Conservation (phyloP, 2,797 vertebrate genomes). For the Pseudochirops corinnae region DNA sequence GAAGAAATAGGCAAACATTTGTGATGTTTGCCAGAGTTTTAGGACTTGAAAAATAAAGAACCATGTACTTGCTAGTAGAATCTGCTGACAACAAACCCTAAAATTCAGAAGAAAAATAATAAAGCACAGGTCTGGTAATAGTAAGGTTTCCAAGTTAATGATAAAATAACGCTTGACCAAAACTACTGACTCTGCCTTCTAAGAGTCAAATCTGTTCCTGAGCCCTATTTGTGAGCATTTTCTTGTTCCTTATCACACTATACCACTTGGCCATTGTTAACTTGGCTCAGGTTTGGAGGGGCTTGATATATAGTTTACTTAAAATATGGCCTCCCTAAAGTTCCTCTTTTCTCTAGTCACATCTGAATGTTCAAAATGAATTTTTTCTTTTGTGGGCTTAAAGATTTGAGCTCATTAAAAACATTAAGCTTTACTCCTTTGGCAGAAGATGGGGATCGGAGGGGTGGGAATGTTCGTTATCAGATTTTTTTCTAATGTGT, state of each 20-base stretch:
- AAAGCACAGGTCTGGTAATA: constrained; percentile 50
- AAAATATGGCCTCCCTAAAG: constrained; percentile 1
- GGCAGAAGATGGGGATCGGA: no score
- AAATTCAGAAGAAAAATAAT: constrained; percentile 68
- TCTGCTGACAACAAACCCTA: constrained; percentile 65
- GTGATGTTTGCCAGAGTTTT: constrained; percentile 78
- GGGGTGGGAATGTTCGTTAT: not conserved
- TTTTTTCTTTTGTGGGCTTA: constrained; percentile 34
- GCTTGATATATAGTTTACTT: constrained; percentile 16
- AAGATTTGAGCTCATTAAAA: constrained; percentile 8
- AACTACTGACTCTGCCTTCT: not conserved
- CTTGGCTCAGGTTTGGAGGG: not conserved
- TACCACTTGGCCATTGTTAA: constrained; percentile 26
- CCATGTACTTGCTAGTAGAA: constrained; percentile 76
- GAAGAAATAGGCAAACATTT: constrained; percentile 75
- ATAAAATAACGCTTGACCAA: not conserved
- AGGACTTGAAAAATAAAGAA: constrained; percentile 68
- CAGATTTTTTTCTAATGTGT: not conserved
- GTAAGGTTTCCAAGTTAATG: constrained; percentile 61
- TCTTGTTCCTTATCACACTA: not conserved
- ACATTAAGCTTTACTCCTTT: no score
- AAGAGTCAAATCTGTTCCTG: not conserved
- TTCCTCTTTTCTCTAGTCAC: not conserved
- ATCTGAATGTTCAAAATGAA: constrained; percentile 10
- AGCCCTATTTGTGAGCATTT: not conserved